phyloP scores from a whole-genome alignment of 2,797 vertebrate species.

The Chelonia mydas region DNA sequence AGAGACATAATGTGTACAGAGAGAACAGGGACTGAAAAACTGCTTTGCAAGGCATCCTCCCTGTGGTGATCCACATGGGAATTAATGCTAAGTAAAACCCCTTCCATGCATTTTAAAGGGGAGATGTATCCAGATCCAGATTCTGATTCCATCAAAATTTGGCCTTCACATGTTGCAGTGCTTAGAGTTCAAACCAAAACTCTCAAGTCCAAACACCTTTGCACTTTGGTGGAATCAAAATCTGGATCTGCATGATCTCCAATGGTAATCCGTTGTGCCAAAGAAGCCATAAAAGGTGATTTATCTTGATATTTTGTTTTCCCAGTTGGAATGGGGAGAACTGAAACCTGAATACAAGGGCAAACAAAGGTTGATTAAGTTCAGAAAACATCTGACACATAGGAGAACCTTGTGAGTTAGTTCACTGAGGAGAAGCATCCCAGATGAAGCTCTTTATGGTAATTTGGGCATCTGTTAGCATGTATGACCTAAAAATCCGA shows the following conservation, averaged over 20 bases:
- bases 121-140: no score
- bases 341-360: background rate
- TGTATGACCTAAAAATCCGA: constrained; percentile 7
- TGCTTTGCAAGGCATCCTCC: background rate
- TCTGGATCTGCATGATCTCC: background rate
- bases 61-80: background rate
- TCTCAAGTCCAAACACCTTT: background rate
- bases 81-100: background rate
- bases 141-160: background rate
- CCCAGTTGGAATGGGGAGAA: background rate
- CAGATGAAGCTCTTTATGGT: constrained; percentile 5
- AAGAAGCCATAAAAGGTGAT: background rate
- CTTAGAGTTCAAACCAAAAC: background rate
- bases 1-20: fast-evolving
- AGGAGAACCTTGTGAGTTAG: background rate
- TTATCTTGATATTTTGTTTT: background rate
- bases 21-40: background rate
- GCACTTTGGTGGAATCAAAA: background rate
- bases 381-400: background rate
- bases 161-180: background rate
- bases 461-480: background rate
- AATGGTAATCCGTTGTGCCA: background rate
- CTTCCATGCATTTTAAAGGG: background rate
- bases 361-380: background rate
- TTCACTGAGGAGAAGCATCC: constrained; percentile 9